Evolutionary conservation across 2,888 invertebrate species (phyloP), one percentile per base, ranked within the genome.

Genomic region (Napeogenes sylphis): DNA sequence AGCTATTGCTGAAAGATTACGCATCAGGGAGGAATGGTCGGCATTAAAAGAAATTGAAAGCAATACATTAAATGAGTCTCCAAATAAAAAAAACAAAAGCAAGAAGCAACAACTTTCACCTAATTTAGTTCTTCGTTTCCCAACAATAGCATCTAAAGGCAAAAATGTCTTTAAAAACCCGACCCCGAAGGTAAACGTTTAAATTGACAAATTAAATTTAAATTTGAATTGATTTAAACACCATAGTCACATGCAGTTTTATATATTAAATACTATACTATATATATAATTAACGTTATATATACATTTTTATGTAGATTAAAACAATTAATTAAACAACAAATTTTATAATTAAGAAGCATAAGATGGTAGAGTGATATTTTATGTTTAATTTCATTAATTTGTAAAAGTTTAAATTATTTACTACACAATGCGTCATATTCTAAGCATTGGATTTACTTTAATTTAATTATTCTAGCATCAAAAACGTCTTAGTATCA

Each of bases 21-120:
- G 81, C 0, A 73, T 90, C 0, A 70, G 80, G 68, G 84, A 87
- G 66, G 89, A 90, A 75, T 90, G 89, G 89, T 85, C 85, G 0
- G 85, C 81, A 0, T 68, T 89, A 4, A 87, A 86, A 68, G 87
- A 81, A 46, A 72, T 75, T 5, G 77, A 78, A 6, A 42, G 10
- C 5, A 63, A 71, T 10, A 69, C 69, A 4, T 57, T 62, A 56
- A 32, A 68, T 58, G n/a, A 58, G 61, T 38, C 57, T 10, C 21
- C 14, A 21, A 64, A 38, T 14, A 51, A 59, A n/a, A 63, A 51
- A 4, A 58, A 61, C 4, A 68, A 46, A 4, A 68, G 8, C 57
- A 73, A 73, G 45, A 64, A 56, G 55, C 53, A 61, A 8, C 55
- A 61, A 5, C 67, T 59, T 56, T 45, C 33, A 10, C 3, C 8